Conservation (phyloP, 2,113 vertebrate genomes). For the Dromiciops gliroides region DNA sequence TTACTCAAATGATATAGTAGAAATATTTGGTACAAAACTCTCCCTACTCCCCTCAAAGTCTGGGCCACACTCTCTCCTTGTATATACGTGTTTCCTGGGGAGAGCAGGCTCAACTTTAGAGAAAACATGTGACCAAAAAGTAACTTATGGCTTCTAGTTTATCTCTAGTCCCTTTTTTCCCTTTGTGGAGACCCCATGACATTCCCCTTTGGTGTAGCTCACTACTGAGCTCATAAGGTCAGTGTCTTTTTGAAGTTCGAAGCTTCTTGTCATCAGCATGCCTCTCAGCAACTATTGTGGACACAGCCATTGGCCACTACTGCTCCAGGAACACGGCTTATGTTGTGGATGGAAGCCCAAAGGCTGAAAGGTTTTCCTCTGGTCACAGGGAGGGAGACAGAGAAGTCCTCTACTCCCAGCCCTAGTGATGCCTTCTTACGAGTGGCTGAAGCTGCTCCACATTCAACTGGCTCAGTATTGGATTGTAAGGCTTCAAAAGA, state of each 20-base stretch:
- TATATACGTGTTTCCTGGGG: not conserved
- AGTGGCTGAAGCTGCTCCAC: no score
- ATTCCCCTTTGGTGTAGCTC: not conserved
- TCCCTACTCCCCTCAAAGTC: not conserved
- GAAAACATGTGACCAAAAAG: not conserved
- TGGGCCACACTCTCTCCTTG: not conserved
- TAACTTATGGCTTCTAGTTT: not conserved
- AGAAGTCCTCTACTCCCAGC: not conserved
- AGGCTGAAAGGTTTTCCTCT: not conserved
- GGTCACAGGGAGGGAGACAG: not conserved
- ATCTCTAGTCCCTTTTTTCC: not conserved
- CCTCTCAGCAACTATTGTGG: not conserved
- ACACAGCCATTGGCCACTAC: not conserved
- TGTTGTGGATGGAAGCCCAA: not conserved
- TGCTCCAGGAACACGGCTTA: not conserved
- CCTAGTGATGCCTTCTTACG: no score
- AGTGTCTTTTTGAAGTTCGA: not conserved
- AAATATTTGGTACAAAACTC: not conserved
- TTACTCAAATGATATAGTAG: not conserved
- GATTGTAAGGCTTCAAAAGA: no score
- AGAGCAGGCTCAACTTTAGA: not conserved
- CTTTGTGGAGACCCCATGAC: not conserved
- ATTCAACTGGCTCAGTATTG: not conserved
- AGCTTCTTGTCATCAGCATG: not conserved
- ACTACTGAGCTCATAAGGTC: not conserved